Base-by-base conservation (phyloP, 2,888 invertebrate species). In the Pammene aurita region DNA sequence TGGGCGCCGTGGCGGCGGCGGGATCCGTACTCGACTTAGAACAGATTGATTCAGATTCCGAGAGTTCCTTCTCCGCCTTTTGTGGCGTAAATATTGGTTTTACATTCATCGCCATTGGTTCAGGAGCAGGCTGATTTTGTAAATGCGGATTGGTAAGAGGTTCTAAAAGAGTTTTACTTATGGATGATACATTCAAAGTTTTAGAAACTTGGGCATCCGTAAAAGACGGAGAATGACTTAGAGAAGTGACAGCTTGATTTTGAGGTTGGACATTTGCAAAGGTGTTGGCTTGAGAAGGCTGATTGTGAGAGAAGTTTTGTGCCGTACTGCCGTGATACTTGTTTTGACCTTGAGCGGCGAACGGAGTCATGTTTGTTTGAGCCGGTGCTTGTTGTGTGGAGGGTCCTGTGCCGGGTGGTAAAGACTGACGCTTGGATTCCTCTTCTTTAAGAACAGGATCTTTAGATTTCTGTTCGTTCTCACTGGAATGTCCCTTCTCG, bases 51-150 rank as follows among this genome's bases (percentile, higher is more conserved):
- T 88, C 89, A 64, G 84, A 79, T 78, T 90, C 90, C 5, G 88
- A 83, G 72, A 85, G 72, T 63, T 90, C 90, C 77, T 89, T 89
- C 73, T 90, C 91, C 63, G 84, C 76, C 75, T 89, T 91, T 75
- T 86, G 87, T 26, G 82, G 72, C 69, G 80, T 67, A 75, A 84
- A 84, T 72, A 82, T 73, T 35, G 86, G 80, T 78, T 89, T 90
- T 38, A 72, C 80, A 61, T 80, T 81, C 60, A 77, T 77, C 7
- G 78, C 70, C 50, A 79, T 62, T 75, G 81, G 82, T 71, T 90
- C 89, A 70, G 82, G 62, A 42, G 77, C 73, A 66, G 80, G 52
- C 75, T 78, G 84, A 72, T 85, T 87, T 77, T 83, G 85, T 71
- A 77, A 72, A 78, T 84, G 84, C 62, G 77, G 76, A 74, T 79